Evolutionary conservation across 2,888 invertebrate genomes (phyloP).

Genomic region (Epirrhoe tristata): DNA sequence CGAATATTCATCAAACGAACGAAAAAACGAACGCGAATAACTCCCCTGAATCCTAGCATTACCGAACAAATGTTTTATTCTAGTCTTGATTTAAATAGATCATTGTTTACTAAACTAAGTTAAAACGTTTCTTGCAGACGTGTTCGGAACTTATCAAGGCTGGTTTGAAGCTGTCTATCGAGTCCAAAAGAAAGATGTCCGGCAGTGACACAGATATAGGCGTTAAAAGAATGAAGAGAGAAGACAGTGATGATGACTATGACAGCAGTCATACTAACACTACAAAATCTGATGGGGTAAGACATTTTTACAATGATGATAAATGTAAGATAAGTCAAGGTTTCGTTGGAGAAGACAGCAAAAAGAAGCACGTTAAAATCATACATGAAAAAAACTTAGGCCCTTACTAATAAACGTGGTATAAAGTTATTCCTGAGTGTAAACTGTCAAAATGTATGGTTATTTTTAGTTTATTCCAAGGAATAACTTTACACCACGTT

Average conservation of each 20-base stretch:
- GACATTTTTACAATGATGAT: slow-evolving; percentile 34
- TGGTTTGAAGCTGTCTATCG: slow-evolving; percentile 95
- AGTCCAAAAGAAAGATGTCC: slow-evolving; percentile 93
- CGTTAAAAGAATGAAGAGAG: slow-evolving; percentile 81
- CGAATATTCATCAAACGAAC: no score
- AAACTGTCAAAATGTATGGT: no score
- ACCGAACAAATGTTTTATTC: background rate
- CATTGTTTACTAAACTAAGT: background rate
- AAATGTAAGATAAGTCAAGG: background rate
- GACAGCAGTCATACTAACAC: slow-evolving; percentile 83
- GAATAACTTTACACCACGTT: no score
- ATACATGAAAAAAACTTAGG: no score
- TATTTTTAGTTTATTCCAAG: no score
- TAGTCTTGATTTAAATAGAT: background rate
- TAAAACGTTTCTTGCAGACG: slow-evolving; percentile 82
- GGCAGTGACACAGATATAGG: slow-evolving; percentile 86
- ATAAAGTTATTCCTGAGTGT: no score
- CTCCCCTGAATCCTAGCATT: no score
- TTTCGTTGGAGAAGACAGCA: background rate
- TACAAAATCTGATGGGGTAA: slow-evolving; percentile 84
- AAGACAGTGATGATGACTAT: slow-evolving; percentile 87
- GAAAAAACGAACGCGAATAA: no score
- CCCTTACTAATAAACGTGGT: no score
- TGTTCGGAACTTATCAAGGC: slow-evolving; percentile 96
- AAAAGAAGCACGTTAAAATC: no score